Evolutionary conservation across 2,113 vertebrate genomes (phyloP).

Genomic region (Notiomystis cincta): DNA sequence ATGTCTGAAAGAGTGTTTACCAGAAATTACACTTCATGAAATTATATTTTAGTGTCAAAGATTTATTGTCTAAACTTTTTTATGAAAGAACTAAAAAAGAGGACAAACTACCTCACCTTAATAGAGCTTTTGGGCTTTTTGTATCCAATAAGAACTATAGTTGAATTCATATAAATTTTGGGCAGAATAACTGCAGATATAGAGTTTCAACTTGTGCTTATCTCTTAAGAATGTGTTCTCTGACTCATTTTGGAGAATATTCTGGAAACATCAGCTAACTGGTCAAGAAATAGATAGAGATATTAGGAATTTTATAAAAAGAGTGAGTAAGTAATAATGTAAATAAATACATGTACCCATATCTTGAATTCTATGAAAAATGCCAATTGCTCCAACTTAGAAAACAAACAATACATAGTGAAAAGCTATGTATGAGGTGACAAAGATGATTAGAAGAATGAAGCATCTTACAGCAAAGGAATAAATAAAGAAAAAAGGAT

Average conservation of each 20-base stretch:
- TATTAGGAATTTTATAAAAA: neutral
- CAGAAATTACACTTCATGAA: neutral
- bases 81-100: neutral
- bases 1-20: neutral
- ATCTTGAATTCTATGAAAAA: neutral
- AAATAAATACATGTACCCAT: neutral
- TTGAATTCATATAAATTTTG: neutral
- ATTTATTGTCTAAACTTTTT: neutral
- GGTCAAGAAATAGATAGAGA: neutral
- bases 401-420: neutral
- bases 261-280: neutral
- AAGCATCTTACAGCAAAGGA: neutral
- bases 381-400: neutral
- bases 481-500: neutral
- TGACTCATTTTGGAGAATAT: neutral
- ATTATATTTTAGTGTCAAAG: neutral
- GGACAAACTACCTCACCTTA: neutral
- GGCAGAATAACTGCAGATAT: neutral
- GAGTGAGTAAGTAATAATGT: neutral
- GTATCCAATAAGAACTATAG: neutral
- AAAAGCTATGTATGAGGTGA: neutral
- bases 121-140: neutral
- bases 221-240: neutral
- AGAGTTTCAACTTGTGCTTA: neutral
- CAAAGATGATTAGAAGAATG: neutral